A percentile compares a stretch with the other conserved stretches of the same genome.
phyloP scores from a whole-genome alignment of 1,140 invertebrate genomes.

The Rhyacophila brunnea region DNA sequence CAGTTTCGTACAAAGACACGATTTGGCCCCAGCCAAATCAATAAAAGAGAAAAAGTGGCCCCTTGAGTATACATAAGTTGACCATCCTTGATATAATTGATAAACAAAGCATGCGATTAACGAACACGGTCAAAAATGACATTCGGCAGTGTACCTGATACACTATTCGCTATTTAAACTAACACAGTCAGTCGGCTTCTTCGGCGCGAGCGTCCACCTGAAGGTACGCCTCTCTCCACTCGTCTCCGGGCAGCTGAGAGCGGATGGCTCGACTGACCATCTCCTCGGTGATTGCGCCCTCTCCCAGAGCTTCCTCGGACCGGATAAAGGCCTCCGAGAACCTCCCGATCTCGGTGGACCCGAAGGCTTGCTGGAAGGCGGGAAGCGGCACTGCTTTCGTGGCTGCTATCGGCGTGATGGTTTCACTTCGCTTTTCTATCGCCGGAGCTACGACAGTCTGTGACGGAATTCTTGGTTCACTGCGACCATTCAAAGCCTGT shows the following conservation, averaged over 20 bases:
- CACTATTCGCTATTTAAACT: too few relatives aligned
- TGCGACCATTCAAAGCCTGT: not conserved
- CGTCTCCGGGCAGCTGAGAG: constrained; percentile 14
- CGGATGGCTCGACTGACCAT: constrained; percentile 30
- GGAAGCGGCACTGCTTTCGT: constrained; percentile 55
- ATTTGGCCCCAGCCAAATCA: too few relatives aligned
- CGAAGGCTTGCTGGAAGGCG: constrained; percentile 75
- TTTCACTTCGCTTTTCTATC: too few relatives aligned
- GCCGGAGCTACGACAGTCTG: not conserved
- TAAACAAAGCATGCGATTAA: too few relatives aligned
- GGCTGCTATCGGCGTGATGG: not conserved
- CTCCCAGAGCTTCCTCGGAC: constrained; percentile 1
- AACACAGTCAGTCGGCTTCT: too few relatives aligned
- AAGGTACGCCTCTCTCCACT: constrained; percentile 16
- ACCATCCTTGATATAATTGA: too few relatives aligned
- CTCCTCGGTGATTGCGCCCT: constrained; percentile 21
- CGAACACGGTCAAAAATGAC: too few relatives aligned
- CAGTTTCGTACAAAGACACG: too few relatives aligned
- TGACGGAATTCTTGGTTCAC: not conserved
- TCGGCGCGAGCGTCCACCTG: too few relatives aligned
- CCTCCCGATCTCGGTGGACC: constrained; percentile 73
- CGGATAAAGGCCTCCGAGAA: constrained; percentile 59
- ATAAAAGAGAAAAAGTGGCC: too few relatives aligned
- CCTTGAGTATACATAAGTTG: too few relatives aligned
- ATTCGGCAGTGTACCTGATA: too few relatives aligned